Conservation (phyloP, 1,140 invertebrate genomes). For the Aphelenchoides fujianensis region DNA sequence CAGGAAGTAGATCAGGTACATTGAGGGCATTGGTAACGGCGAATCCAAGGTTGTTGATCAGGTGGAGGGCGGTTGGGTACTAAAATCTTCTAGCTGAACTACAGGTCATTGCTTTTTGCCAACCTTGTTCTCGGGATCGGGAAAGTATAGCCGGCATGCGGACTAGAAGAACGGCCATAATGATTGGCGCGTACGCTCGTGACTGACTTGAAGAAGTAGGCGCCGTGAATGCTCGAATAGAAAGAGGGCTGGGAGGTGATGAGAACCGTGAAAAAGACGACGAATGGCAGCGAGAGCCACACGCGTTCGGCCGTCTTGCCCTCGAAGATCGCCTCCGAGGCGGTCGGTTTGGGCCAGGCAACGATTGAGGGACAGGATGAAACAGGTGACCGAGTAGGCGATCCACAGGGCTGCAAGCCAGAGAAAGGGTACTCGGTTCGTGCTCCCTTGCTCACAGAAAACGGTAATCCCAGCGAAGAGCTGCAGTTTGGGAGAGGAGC, state of each 20-base stretch:
- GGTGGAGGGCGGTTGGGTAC: neutral
- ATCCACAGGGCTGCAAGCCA: neutral
- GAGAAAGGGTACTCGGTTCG: neutral
- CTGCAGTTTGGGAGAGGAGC: neutral
- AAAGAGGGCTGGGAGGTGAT: neutral
- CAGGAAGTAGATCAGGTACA: conserved; percentile 1
- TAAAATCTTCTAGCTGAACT: neutral
- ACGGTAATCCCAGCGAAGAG: neutral
- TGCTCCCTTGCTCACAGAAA: neutral
- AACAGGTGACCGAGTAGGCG: neutral
- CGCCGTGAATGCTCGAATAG: neutral
- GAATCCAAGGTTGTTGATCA: neutral
- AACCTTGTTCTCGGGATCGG: conserved; percentile 1
- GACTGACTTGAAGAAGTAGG: neutral
- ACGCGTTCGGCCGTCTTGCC: neutral
- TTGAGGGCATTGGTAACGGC: neutral
- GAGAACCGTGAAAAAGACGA: neutral
- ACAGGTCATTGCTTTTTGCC: no score
- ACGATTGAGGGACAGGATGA: neutral
- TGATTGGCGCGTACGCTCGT: no score
- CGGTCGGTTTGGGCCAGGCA: neutral
- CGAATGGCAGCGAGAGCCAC: neutral
- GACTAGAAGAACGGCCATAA: no score
- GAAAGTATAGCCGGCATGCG: conserved; percentile 5
- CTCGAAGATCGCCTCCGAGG: neutral